Evolutionary conservation across 2,888 invertebrate species (phyloP), one percentile per base, ranked within the genome.

Genomic region (Leptinotarsa rubiginosa): DNA sequence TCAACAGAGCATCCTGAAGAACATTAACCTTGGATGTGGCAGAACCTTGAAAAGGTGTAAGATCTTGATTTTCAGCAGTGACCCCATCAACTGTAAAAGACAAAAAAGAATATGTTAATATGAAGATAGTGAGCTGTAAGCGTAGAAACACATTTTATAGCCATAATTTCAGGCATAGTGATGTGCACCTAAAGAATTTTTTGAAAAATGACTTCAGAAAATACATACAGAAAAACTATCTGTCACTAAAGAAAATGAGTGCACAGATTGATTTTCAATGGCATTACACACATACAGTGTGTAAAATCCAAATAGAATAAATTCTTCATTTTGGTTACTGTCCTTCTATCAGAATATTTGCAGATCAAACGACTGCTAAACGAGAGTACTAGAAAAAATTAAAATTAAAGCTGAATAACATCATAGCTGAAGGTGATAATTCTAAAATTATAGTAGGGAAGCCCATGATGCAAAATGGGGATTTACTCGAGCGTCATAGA

Each of bases 11-110:
- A 54, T 54, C 18, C 54, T 54, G 54, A 54, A 18, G 54, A 54
- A 54, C 5, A 20, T 4, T 18, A 54, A 54, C 18, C 16, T 54
- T 54, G 54, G 54, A 54, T 16, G 54, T 54, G 54, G 54, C 18
- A 54, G 54, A 54, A 10, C 20, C 18, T 54, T 54, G 54, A 10
- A 18, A 54, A 54, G 54, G 15, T n/a, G 54, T 18, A 54, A 18
- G 20, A 54, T 54, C 54, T 54, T 54, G 54, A 54, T 18, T 54
- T 54, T 4, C 54, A 20, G 20, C 54, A 54, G 54, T 54, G 20
- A 54, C 54, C 20, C n/a, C 54, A 20, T 54, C 54, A 54, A 54
- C 54, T 54, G 54, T 54, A 54, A 54, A 54, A 54, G 54, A 54
- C n/a, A 49, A 47, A 49, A 49, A 49, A 7, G 13, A 49, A 49